Evolutionary conservation across 1,140 invertebrate genomes (phyloP).

Genomic region (Pseudoatta argentina): DNA sequence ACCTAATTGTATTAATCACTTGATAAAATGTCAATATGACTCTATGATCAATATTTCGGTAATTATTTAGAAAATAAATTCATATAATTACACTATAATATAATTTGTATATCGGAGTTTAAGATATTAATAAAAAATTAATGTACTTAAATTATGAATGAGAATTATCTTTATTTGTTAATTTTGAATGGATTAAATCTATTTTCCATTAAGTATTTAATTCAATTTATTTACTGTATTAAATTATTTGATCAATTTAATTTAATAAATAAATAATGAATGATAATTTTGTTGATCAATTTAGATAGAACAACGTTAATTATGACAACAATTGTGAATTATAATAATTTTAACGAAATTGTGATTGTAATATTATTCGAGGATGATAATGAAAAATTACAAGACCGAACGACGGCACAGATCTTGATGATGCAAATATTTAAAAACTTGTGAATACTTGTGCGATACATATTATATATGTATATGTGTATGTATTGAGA

Average conservation of each 20-base stretch:
- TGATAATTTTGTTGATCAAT: background rate
- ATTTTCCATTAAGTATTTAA: background rate
- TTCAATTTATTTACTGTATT: background rate
- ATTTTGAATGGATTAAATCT: background rate
- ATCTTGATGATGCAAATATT: constrained; percentile 25
- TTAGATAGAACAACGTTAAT: background rate
- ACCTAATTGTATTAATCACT: background rate
- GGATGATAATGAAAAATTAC: background rate
- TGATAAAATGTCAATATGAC: constrained; percentile 5
- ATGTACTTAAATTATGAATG: background rate
- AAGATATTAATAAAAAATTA: background rate
- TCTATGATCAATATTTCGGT: background rate
- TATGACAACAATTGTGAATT: background rate
- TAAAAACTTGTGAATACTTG: constrained; percentile 48
- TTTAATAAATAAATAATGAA: background rate
- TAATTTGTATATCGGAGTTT: constrained; percentile 9
- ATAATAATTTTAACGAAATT: background rate
- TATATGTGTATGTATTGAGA: constrained; percentile 42
- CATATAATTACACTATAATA: background rate
- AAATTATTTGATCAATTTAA: background rate
- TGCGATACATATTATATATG: constrained; percentile 50
- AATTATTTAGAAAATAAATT: background rate
- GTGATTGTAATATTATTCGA: background rate
- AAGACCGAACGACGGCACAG: constrained; percentile 20
- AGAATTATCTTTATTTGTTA: no score